Evolutionary conservation across 2,888 invertebrate genomes (phyloP).

Genomic region (Dastarcus helophoroides): DNA sequence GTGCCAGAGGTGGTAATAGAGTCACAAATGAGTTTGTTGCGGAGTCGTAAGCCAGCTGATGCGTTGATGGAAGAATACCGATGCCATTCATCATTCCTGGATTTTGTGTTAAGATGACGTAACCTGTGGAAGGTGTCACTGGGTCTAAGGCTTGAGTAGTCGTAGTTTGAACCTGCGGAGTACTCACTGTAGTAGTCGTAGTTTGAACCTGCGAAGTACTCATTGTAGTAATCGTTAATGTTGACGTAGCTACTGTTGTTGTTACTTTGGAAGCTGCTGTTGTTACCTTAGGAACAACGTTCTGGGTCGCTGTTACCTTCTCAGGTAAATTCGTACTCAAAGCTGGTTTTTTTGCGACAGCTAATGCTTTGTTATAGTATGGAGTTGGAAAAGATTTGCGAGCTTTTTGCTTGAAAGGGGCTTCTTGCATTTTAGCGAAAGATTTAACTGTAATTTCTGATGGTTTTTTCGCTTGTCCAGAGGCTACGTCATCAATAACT

Average conservation of each 20-base stretch:
- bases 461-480: constrained; percentile 9
- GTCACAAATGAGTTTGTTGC: constrained; percentile 4
- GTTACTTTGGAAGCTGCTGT: constrained; percentile 1
- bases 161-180: background rate
- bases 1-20: background rate
- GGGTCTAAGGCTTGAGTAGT: background rate
- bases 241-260: background rate
- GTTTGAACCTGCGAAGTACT: constrained; percentile 1
- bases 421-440: constrained; percentile 22
- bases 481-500: constrained; percentile 18
- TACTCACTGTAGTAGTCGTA: background rate
- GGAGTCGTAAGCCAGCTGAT: constrained; percentile 6
- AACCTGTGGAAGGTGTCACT: background rate
- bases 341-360: constrained; percentile 1
- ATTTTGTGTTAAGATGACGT: background rate
- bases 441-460: constrained; percentile 29
- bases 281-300: too few species aligned
- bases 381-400: too few species aligned
- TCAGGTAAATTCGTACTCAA: too few species aligned
- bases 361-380: background rate
- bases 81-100: constrained; percentile 2
- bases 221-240: background rate
- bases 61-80: constrained; percentile 4
- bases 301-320: too few species aligned
- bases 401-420: constrained; percentile 1